These are phyloP conservation scores for Lasioglossum pauxillum DNA, from an alignment of 2,888 invertebrate species.

Conservation along the genomic window DNA sequence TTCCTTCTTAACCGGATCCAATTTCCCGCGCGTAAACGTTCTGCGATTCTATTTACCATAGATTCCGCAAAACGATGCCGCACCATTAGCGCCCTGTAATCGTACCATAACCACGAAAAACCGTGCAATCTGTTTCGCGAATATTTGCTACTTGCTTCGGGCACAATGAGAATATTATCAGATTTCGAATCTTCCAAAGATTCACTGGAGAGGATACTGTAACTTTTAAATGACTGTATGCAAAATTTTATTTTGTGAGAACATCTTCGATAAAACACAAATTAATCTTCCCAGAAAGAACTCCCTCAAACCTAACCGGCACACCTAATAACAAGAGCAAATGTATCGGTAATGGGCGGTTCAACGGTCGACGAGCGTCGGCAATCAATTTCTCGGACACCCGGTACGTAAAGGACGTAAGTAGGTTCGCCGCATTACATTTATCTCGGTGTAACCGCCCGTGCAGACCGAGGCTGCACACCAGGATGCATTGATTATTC, in stretches of 20 bases:
- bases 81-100: not conserved
- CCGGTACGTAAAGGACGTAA: conserved; percentile 67
- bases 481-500: conserved; percentile 80
- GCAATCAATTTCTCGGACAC: conserved; percentile 58
- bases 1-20: conserved; percentile 43
- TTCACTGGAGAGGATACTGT: not conserved
- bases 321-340: not conserved
- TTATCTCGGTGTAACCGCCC: conserved; percentile 73
- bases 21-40: conserved; percentile 30
- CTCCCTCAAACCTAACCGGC: not conserved
- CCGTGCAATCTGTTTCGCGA: not conserved
- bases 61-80: not conserved
- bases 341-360: not conserved
- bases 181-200: not conserved
- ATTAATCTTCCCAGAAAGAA: not conserved
- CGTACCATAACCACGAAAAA: not conserved
- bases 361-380: not conserved
- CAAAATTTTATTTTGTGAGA: no score
- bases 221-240: not conserved
- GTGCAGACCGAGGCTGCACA: conserved; percentile 63
- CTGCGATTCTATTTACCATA: not conserved
- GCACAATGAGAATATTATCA: not conserved
- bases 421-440: conserved; percentile 73
- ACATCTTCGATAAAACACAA: no score
- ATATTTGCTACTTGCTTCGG: not conserved